Evolutionary conservation across 2,797 vertebrate genomes (phyloP).

Genomic region (Sus cebifrons): DNA sequence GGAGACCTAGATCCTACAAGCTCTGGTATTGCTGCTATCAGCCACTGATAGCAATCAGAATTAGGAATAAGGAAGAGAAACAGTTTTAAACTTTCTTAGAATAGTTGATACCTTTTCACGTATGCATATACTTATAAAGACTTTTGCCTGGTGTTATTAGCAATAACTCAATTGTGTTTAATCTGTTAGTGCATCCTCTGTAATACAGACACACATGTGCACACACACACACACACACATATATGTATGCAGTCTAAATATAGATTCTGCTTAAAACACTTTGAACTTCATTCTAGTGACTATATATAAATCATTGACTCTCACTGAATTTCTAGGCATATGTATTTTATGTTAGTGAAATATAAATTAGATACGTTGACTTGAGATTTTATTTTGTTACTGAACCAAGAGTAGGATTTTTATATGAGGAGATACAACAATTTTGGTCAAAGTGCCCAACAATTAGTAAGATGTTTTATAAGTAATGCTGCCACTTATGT

Average conservation of each 20-base stretch:
- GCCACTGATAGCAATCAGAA: neutral
- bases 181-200: neutral
- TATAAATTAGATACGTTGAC: constrained; percentile 20
- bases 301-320: constrained; percentile 37
- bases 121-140: neutral
- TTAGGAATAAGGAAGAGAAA: neutral
- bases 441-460: neutral
- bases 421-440: neutral
- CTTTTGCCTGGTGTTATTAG: constrained; percentile 16
- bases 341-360: constrained; percentile 59
- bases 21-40: neutral
- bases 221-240: neutral
- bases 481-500: neutral
- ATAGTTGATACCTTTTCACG: neutral
- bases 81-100: neutral
- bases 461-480: neutral
- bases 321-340: constrained; percentile 35
- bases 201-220: neutral
- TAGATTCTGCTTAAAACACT: constrained; percentile 61
- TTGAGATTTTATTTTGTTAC: constrained; percentile 69
- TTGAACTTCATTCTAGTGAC: constrained; percentile 17
- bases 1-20: neutral
- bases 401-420: constrained; percentile 56
- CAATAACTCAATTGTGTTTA: constrained; percentile 9
- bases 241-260: neutral